Evolutionary conservation across 2,888 invertebrate genomes (phyloP), one percentile per base, ranked within the genome.

Genomic region (Meiosimyza decipiens): DNA sequence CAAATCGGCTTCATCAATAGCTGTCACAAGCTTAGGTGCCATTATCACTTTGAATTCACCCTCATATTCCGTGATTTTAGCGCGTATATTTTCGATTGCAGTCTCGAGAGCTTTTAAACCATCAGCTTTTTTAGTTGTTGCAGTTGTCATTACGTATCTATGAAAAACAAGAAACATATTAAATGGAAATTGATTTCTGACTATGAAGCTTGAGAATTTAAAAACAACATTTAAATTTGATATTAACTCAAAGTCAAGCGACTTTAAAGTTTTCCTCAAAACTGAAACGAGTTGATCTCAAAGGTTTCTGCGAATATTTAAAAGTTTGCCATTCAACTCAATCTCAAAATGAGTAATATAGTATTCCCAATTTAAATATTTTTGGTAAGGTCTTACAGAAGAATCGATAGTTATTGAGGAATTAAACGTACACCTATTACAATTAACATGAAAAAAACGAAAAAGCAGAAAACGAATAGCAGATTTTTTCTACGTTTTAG

Each of bases 21-120:
- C 99, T 1, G 99, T 99, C 47, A 99, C 98, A 77, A 99, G 97
- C 89, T 98, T 97, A 60, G 98, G 98, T 93, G 95, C 94, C 95
- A 97, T 96, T 87, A 97, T 95, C 73, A 98, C 90, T 83, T 94
- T 94, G 86, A 99, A 98, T 74, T 96, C 95, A 55, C 99, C 99
- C 40, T 96, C 97, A 13, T 92, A 89, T 16, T 90, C 90, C 22
- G 90, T 91, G 76, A 99, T 99, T 75, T 92, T 93, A 75, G 91
- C 90, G 82, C 94, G 91, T 75, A 99, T 97, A 81, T 92, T 92
- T 77, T 94, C 94, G 75, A 99, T 95, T 16, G 98, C 98, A 78
- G 93, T 92, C 82, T 95, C 94, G 66, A 99, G 88, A 7, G 95
- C 93, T 87, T 94, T 94, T 62, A 99, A 89, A 3, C 99, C 99